Percentiles rank a stretch among this genome's conserved stretches.
Conservation (phyloP, 2,888 invertebrate species). For the Metellina segmentata region DNA sequence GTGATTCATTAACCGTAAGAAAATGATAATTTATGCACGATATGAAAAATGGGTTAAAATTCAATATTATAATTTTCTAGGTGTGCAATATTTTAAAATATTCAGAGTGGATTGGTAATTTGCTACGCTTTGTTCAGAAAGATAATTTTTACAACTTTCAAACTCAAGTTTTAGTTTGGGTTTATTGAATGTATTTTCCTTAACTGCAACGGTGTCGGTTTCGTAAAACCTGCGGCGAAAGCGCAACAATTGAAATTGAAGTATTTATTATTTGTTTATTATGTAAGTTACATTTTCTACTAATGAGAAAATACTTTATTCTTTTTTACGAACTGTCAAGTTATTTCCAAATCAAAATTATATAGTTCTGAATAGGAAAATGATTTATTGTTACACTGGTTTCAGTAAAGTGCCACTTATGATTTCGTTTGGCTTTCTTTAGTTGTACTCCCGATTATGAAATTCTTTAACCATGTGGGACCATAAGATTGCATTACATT, state of each 20-base stretch:
- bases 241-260: conserved; percentile 25
- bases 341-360: too few species aligned
- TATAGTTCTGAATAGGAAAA: too few species aligned
- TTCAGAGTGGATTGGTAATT: background rate
- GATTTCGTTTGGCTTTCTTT: too few species aligned
- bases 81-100: background rate
- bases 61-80: background rate
- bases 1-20: background rate
- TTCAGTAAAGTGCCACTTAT: too few species aligned
- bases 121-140: background rate
- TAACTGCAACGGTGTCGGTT: conserved; percentile 14
- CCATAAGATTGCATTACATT: too few species aligned
- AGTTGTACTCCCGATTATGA: too few species aligned
- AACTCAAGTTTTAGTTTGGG: background rate
- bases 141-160: background rate
- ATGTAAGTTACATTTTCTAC: background rate
- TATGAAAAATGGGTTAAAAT: background rate
- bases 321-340: too few species aligned
- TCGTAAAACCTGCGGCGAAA: conserved; percentile 20
- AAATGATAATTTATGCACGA: conserved; percentile 7
- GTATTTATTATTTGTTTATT: background rate
- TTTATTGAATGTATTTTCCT: background rate
- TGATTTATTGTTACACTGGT: too few species aligned
- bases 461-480: too few species aligned
- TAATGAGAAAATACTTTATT: too few species aligned